Percentiles rank a stretch among this genome's conserved stretches.
Evolutionary conservation across 2,797 vertebrate species (phyloP).

Genomic region (Acropternis orthonyx): DNA sequence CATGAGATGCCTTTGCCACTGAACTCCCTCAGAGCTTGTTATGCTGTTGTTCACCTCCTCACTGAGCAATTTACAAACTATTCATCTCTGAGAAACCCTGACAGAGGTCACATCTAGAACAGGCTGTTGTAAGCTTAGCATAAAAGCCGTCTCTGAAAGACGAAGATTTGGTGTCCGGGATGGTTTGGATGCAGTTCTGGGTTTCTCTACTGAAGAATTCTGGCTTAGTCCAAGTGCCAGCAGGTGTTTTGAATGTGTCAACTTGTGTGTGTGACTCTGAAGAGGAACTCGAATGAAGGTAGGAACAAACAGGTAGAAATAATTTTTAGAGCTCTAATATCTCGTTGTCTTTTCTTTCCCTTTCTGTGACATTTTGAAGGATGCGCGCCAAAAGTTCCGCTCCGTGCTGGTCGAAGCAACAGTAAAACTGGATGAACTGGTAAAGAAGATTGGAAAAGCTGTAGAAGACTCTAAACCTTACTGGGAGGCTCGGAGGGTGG

Average conservation of each 20-base stretch:
- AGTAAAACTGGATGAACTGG: slow-evolving; percentile 90
- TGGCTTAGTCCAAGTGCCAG: background rate
- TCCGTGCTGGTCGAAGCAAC: slow-evolving; percentile 92
- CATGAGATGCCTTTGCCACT: background rate
- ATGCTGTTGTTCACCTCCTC: background rate
- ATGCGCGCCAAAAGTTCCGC: slow-evolving; percentile 92
- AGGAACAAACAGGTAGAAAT: background rate
- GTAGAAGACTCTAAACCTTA: slow-evolving; percentile 97
- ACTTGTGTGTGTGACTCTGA: background rate
- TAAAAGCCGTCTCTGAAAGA: background rate
- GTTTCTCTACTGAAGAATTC: background rate
- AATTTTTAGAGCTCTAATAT: background rate
- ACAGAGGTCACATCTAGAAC: background rate
- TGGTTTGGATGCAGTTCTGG: background rate
- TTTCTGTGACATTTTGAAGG: slow-evolving; percentile 70
- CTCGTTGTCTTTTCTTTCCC: background rate
- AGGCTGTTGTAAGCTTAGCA: background rate
- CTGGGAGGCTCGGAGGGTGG: slow-evolving; percentile 93
- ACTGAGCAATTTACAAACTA: fast-evolving
- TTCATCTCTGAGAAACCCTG: background rate
- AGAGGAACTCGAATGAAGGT: background rate
- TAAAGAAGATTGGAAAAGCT: slow-evolving; percentile 93
- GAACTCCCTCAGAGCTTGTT: background rate
- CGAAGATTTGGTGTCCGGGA: background rate
- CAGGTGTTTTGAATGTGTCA: background rate